Evolutionary conservation across 2,888 invertebrate species (phyloP).

Genomic region (Sinohyriopsis cumingii): DNA sequence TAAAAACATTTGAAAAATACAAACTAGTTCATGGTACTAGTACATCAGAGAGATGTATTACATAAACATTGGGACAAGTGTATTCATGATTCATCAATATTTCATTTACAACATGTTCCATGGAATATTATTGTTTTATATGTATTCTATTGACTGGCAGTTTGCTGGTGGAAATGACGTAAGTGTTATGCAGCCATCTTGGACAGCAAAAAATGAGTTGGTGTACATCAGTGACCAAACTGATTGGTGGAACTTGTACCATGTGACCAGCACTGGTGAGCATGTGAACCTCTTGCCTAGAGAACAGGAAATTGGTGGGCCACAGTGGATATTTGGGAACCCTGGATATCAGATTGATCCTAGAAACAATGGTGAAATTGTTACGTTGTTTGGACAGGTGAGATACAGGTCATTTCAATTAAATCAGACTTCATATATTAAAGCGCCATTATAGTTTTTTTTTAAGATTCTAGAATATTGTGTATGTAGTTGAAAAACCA

Average conservation of each 20-base stretch:
- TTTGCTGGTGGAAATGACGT: constrained; percentile 54
- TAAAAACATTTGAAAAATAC: too few species aligned
- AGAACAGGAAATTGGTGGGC: constrained; percentile 61
- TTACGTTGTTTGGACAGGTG: constrained; percentile 50
- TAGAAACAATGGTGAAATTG: constrained; percentile 47
- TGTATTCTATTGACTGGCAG: constrained; percentile 18
- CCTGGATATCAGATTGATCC: constrained; percentile 60
- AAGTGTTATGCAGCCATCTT: constrained; percentile 69
- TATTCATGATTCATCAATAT: too few species aligned
- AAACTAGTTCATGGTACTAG: too few species aligned
- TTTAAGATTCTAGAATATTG: too few species aligned
- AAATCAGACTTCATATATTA: neutral
- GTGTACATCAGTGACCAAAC: constrained; percentile 68
- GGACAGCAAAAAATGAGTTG: constrained; percentile 66
- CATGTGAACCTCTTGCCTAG: constrained; percentile 55
- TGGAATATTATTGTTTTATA: neutral
- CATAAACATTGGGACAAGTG: too few species aligned
- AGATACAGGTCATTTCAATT: constrained; percentile 10
- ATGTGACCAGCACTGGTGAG: constrained; percentile 51
- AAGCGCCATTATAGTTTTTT: too few species aligned
- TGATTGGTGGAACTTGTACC: constrained; percentile 72
- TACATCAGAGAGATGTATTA: too few species aligned
- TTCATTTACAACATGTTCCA: too few species aligned
- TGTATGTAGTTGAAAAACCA: too few species aligned
- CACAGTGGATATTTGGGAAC: constrained; percentile 67